Base-by-base conservation (phyloP, 2,888 invertebrate species). In the Bimastos eiseni region DNA sequence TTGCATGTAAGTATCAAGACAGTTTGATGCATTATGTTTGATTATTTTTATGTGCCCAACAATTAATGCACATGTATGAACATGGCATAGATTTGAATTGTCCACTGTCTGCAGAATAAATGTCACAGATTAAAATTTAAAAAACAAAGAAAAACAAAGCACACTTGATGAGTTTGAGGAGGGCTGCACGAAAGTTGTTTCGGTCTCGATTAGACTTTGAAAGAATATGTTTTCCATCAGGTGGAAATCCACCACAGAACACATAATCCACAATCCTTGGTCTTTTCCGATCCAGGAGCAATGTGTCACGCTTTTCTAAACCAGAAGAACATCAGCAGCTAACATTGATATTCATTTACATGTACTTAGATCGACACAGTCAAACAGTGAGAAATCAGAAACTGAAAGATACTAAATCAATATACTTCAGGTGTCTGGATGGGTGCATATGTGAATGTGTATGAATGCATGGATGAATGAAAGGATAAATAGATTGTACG, bases 181-280 rank as follows among this genome's bases (percentile, higher is more conserved):
- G 95, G 93, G 97, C 97, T 92, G 96, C 96, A 41, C 98, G 96
- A 95, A 98, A 98, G 93, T 97, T 97, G 95, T 98, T 97, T 37
- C 98, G 96, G 92, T 97, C 97, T 93, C 93, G 92, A 93, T 93
- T 89, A 37, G 92, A 92, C 36, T 91, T 37, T 24, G 86, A 86
- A 86, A 4, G 86, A 37, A 86, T 36, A 86, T 19, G 34, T 86
- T 86, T 37, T 37, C 37, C 86, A 37, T 34, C 86, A n/a, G 86
- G 13, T 13, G 86, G 36, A 86, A 86, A 86, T 37, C 34, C 86
- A 86, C 86, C 86, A 86, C 86, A 86, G 86, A 36, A 86, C 21
- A 86, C 86, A 37, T 86, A 37, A 86, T 86, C 86, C 34, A 86
- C 86, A 24, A 86, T 36, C 37, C 36, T 86, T 86, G 86, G 86